Conservation (phyloP, 1,140 invertebrate species). For the Drosophila sturtevanti region DNA sequence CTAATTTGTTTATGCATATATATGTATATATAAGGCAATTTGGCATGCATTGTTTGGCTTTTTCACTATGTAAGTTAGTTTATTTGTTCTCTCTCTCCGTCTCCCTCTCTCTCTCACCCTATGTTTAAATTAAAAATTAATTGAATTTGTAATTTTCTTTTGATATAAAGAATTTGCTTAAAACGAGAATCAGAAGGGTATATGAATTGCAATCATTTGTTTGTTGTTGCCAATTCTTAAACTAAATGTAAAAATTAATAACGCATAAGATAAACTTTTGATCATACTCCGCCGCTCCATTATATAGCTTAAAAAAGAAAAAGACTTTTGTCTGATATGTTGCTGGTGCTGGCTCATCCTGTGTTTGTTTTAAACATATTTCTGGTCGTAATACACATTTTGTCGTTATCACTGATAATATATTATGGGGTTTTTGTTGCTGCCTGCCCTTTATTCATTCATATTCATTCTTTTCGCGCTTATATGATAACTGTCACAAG, state of each 20-base stretch:
- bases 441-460: background rate
- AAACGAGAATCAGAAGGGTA: too few relatives aligned
- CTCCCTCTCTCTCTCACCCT: too few relatives aligned
- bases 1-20: conserved; percentile 47
- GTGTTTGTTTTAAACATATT: background rate
- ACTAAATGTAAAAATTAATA: too few relatives aligned
- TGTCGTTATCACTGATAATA: conserved; percentile 4
- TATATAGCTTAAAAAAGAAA: too few relatives aligned
- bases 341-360: background rate
- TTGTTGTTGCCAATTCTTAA: too few relatives aligned
- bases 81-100: too few relatives aligned
- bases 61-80: background rate
- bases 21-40: conserved; percentile 46
- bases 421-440: conserved; percentile 3
- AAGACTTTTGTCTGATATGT: background rate
- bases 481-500: conserved; percentile 46
- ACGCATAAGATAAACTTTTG: background rate
- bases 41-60: conserved; percentile 5
- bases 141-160: too few relatives aligned
- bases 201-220: too few relatives aligned
- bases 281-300: background rate
- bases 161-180: too few relatives aligned
- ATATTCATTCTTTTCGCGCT: conserved; percentile 53
- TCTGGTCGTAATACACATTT: background rate
- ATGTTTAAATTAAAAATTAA: too few relatives aligned